phyloP scores from a whole-genome alignment of 2,888 invertebrate species.

The Rhodophaea formosa region DNA sequence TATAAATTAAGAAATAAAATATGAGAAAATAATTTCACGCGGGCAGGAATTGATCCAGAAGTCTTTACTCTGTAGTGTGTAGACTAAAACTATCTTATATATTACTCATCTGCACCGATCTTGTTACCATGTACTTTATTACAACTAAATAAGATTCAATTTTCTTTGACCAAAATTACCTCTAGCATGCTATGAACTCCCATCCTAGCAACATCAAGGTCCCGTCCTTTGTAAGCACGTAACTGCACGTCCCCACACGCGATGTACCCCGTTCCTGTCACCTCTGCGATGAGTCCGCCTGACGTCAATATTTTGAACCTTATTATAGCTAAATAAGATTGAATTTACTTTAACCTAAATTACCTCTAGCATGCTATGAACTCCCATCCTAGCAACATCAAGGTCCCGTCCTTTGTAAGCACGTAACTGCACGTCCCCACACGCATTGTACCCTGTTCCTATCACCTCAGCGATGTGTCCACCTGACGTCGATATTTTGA shows the following conservation, averaged over 20 bases:
- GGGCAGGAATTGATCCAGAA: too few relatives aligned
- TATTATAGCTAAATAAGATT: too few relatives aligned
- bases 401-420: constrained; percentile 86
- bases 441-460: constrained; percentile 94
- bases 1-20: too few relatives aligned
- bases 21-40: too few relatives aligned
- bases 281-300: constrained; percentile 84
- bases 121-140: too few relatives aligned
- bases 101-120: too few relatives aligned
- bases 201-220: constrained; percentile 86
- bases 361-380: constrained; percentile 92
- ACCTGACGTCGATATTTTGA: constrained; percentile 81
- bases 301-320: too few relatives aligned
- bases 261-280: constrained; percentile 96
- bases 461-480: constrained; percentile 95
- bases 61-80: too few relatives aligned
- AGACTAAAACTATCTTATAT: too few relatives aligned
- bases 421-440: constrained; percentile 89
- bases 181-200: constrained; percentile 91
- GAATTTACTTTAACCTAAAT: not conserved
- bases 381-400: constrained; percentile 87
- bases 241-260: constrained; percentile 91
- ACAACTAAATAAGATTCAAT: too few relatives aligned
- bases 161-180: constrained; percentile 64
- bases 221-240: constrained; percentile 84